Conservation (phyloP, 1,140 invertebrate genomes). For the Drosophila sturtevanti region DNA sequence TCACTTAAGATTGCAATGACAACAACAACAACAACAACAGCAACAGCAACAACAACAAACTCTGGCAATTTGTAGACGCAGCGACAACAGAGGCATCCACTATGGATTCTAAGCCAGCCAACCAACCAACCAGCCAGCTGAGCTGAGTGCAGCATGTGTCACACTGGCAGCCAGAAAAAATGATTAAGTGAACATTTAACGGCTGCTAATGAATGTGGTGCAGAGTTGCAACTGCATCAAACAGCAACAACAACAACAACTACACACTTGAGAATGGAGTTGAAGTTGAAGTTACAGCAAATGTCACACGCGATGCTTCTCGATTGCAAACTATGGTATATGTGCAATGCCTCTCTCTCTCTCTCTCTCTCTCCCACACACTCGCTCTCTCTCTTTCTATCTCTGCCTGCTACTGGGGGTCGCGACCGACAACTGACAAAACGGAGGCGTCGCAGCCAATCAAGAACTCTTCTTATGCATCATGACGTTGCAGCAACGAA, state of each 20-base stretch:
- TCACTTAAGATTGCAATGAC: conserved; percentile 71
- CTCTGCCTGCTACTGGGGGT: conserved; percentile 50
- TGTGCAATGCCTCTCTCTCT: no score
- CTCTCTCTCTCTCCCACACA: no score
- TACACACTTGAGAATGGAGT: conserved; percentile 24
- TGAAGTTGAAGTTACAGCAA: conserved; percentile 52
- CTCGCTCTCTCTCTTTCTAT: no score
- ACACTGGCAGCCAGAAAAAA: conserved; percentile 39
- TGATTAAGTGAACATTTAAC: conserved; percentile 79
- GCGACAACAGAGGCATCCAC: conserved; percentile 46
- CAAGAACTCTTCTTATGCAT: conserved; percentile 40
- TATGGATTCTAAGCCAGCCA: conserved; percentile 40
- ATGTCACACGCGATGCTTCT: conserved; percentile 78
- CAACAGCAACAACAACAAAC: conserved; percentile 20
- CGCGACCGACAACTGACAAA: conserved; percentile 50
- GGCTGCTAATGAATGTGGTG: conserved; percentile 80
- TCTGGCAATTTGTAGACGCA: conserved; percentile 50
- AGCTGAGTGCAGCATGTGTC: conserved; percentile 55
- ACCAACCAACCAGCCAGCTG: conserved; percentile 14
- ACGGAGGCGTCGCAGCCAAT: conserved; percentile 67
- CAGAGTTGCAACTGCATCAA: conserved; percentile 34
- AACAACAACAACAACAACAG: conserved; percentile 36
- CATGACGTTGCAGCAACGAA: conserved; percentile 27
- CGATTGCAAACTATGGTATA: not conserved
- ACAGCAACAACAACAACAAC: no score